These are phyloP conservation scores for Erebia aethiops DNA, from an alignment of 2,888 invertebrate species.

Conservation along the genomic window DNA sequence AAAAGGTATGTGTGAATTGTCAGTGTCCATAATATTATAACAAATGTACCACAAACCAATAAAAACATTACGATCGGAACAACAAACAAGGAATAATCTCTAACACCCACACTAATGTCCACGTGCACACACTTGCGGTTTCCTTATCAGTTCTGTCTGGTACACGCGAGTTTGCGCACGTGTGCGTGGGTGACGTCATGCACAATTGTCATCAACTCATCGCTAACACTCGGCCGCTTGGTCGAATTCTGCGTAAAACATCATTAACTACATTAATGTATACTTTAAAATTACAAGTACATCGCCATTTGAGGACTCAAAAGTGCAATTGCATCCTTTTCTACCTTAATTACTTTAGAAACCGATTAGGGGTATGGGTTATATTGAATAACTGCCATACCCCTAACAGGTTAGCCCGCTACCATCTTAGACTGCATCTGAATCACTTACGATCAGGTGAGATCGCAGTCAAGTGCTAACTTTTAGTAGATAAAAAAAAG, in stretches of 20 bases:
- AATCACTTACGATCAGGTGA: too few relatives aligned
- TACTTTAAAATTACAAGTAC: neutral
- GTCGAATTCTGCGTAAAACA: constrained; percentile 49
- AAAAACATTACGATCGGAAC: constrained; percentile 46
- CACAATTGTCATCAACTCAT: constrained; percentile 77
- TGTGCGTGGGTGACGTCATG: constrained; percentile 71
- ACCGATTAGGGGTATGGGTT: too few relatives aligned
- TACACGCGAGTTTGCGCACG: constrained; percentile 44
- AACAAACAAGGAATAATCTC: constrained; percentile 55
- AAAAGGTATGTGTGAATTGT: constrained; percentile 13
- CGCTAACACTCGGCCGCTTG: constrained; percentile 63
- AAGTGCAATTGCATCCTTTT: constrained; percentile 2
- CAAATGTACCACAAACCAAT: constrained; percentile 36
- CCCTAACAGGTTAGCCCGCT: too few relatives aligned
- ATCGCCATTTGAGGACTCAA: neutral
- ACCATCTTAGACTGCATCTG: too few relatives aligned
- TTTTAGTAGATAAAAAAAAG: too few relatives aligned
- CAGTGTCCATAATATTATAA: constrained; percentile 34
- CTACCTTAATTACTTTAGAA: neutral
- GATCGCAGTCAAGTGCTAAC: too few relatives aligned
- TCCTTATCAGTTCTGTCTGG: constrained; percentile 56
- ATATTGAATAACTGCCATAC: too few relatives aligned
- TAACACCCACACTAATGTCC: constrained; percentile 56
- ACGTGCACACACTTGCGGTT: constrained; percentile 58
- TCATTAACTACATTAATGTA: constrained; percentile 30